Conservation (phyloP, 1,140 invertebrate species). For the Macrobrachium nipponense region DNA sequence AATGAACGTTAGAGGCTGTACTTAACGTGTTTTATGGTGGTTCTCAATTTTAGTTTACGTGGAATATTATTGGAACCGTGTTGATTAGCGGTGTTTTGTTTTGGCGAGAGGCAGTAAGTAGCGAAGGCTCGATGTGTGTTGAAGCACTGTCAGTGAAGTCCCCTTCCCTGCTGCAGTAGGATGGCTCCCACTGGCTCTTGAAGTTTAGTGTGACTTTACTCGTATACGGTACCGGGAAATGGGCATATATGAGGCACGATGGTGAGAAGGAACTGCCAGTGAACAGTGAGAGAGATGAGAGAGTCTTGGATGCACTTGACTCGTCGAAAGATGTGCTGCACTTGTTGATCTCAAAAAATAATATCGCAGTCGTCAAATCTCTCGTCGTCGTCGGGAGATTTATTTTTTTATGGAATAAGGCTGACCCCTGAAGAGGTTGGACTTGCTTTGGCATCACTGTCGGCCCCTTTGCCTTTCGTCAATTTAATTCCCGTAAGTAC, state of each 20-base stretch:
- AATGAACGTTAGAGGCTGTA: neutral
- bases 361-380: neutral
- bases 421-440: no score
- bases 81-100: conserved; percentile 45
- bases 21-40: neutral
- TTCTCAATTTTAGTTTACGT: neutral
- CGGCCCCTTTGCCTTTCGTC: no score
- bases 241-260: neutral
- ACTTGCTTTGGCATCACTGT: no score
- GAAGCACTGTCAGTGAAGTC: neutral
- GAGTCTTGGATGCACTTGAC: conserved; percentile 28
- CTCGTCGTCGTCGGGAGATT: neutral
- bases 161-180: conserved; percentile 10
- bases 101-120: conserved; percentile 23
- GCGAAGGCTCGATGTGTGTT: conserved; percentile 17
- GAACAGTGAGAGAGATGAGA: conserved; percentile 3
- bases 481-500: no score
- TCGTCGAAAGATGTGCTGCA: conserved; percentile 35
- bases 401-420: no score
- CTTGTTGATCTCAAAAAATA: conserved; percentile 21
- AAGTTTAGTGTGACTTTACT: neutral
- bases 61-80: conserved; percentile 35
- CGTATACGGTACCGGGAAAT: conserved; percentile 7
- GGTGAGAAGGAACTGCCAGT: neutral
- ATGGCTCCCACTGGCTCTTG: conserved; percentile 16